These are phyloP conservation scores for Thymelicus acteon DNA, from an alignment of 2,888 invertebrate species.

Conservation along the genomic window DNA sequence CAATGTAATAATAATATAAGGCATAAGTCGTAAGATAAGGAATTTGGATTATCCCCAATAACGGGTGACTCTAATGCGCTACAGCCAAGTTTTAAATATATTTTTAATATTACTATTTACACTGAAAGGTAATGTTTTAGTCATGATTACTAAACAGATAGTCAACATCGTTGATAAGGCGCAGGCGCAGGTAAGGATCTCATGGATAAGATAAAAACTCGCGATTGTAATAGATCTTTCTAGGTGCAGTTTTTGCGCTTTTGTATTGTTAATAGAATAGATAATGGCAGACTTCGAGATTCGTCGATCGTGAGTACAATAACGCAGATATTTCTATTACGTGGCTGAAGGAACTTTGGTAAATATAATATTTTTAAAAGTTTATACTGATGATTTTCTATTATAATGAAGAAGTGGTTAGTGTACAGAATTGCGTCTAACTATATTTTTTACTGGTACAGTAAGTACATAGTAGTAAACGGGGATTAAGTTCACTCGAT, in stretches of 20 bases:
- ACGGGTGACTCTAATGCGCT: neutral
- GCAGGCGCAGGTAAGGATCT: constrained; percentile 27
- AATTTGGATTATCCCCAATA: too few relatives aligned
- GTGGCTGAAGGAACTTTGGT: neutral
- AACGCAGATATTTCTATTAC: constrained; percentile 24
- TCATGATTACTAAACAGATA: constrained; percentile 5
- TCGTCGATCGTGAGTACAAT: constrained; percentile 21
- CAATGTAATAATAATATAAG: neutral
- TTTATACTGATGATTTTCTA: neutral
- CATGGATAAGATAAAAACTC: constrained; percentile 28
- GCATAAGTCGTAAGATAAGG: neutral
- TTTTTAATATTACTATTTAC: neutral
- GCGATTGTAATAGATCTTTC: constrained; percentile 32
- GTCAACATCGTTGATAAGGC: neutral
- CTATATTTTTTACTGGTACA: neutral
- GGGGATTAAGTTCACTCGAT: too few relatives aligned
- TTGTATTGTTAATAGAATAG: constrained; percentile 15
- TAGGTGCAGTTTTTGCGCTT: constrained; percentile 33
- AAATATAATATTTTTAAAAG: constrained; percentile 28
- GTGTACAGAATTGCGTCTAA: neutral
- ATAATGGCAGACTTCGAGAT: constrained; percentile 28
- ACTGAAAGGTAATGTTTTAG: neutral
- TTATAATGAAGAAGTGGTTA: neutral
- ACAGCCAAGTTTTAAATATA: neutral
- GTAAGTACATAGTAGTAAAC: too few relatives aligned